Percentiles rank a stretch among this genome's conserved stretches.
Evolutionary conservation across 1,140 invertebrate genomes (phyloP).

Genomic region (Scaptodrosophila lebanonensis): DNA sequence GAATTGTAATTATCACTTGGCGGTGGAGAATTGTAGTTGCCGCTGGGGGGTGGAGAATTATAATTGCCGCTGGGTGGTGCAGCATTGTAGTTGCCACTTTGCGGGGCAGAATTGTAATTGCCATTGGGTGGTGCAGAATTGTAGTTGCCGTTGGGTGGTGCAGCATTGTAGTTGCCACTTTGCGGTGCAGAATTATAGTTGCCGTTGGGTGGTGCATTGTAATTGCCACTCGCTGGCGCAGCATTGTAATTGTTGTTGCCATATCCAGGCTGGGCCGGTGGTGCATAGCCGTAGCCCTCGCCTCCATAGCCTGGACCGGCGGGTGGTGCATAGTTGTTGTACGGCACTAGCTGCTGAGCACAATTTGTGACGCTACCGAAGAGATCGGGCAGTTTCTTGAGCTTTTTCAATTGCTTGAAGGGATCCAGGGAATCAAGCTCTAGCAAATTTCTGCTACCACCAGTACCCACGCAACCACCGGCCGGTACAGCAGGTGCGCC

Average conservation of each 20-base stretch:
- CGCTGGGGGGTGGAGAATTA: not conserved
- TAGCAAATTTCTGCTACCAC: constrained; percentile 42
- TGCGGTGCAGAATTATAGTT: not conserved
- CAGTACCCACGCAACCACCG: too few species aligned
- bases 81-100: not conserved
- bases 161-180: not conserved
- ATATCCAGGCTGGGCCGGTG: too few species aligned
- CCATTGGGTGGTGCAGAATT: not conserved
- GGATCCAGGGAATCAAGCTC: constrained; percentile 46
- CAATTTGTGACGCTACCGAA: constrained; percentile 33
- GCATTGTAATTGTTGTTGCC: constrained; percentile 8
- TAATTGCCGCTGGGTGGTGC: not conserved
- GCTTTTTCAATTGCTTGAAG: constrained; percentile 53
- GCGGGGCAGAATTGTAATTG: not conserved
- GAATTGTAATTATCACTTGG: not conserved
- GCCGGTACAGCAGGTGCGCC: too few species aligned
- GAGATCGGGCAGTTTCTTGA: constrained; percentile 59
- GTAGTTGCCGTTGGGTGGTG: not conserved
- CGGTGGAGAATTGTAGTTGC: too few species aligned
- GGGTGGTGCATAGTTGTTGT: constrained; percentile 29
- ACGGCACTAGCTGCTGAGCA: constrained; percentile 8
- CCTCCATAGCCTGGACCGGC: constrained; percentile 17
- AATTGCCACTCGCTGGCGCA: not conserved
- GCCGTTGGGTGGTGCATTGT: not conserved
- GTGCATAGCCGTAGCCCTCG: constrained; percentile 4